phyloP scores from a whole-genome alignment of 2,797 vertebrate genomes.

The Dicrostonyx torquatus region DNA sequence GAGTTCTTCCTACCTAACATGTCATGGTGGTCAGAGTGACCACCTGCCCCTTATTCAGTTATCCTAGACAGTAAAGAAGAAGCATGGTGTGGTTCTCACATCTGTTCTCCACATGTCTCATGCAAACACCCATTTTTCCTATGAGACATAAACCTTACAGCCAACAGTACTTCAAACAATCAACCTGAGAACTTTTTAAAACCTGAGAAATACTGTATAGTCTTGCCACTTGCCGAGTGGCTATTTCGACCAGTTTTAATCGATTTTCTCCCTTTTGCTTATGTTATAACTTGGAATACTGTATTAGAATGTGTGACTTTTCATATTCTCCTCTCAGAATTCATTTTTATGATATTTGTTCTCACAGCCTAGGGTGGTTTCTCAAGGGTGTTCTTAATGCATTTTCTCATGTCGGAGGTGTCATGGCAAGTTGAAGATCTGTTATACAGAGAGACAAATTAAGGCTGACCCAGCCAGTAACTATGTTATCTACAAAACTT shows the following conservation, averaged over 20 bases:
- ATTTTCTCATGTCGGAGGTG: neutral
- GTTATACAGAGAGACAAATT: neutral
- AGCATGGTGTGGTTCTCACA: neutral
- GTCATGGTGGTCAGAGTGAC: neutral
- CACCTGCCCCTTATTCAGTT: neutral
- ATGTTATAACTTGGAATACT: neutral
- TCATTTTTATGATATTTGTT: neutral
- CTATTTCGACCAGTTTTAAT: neutral
- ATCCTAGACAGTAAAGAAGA: neutral
- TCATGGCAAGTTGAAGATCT: neutral
- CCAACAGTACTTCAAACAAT: neutral
- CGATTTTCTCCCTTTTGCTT: neutral
- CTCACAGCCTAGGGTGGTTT: neutral
- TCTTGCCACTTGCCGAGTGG: neutral
- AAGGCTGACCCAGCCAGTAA: neutral
- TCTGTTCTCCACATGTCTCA: neutral
- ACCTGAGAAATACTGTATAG: neutral
- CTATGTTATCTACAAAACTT: neutral
- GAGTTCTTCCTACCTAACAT: neutral
- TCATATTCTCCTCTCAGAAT: neutral
- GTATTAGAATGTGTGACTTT: neutral
- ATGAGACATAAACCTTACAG: neutral
- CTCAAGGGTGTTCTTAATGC: neutral
- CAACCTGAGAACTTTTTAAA: neutral
- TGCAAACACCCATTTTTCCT: neutral